Evolutionary conservation across 2,888 invertebrate species (phyloP).

Genomic region (Netelia inedita): DNA sequence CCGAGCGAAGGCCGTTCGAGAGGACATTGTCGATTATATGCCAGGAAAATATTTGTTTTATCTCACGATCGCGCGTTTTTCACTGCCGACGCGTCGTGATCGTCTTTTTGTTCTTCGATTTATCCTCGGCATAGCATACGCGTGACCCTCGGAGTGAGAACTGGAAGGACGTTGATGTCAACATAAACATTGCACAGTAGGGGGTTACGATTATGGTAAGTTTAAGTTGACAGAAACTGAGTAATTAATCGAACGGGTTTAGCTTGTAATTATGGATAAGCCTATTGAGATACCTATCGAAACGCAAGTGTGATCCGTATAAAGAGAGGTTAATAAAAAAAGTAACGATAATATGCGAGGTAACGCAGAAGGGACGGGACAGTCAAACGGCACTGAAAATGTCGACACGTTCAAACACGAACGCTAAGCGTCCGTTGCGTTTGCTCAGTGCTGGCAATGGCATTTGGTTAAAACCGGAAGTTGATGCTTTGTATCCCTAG

Average conservation of each 20-base stretch:
- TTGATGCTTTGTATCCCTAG: not conserved
- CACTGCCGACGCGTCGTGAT: not conserved
- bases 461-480: not conserved
- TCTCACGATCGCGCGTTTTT: not conserved
- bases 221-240: conserved; percentile 37
- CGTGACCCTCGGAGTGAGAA: not conserved
- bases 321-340: conserved; percentile 11
- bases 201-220: not conserved
- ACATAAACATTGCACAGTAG: conserved; percentile 39
- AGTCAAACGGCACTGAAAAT: not conserved
- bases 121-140: conserved; percentile 34
- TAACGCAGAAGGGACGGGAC: not conserved
- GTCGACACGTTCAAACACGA: not conserved
- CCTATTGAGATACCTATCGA: not conserved
- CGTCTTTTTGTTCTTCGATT: not conserved
- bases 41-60: not conserved
- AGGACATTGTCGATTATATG: not conserved
- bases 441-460: conserved; percentile 1
- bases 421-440: not conserved
- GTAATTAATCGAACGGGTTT: not conserved
- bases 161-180: conserved; percentile 41
- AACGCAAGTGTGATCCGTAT: not conserved
- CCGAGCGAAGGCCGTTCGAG: conserved; percentile 7
- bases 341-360: not conserved
- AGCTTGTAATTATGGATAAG: not conserved